Evolutionary conservation across 1,140 invertebrate genomes (phyloP).

Genomic region (Bombus ignitus): DNA sequence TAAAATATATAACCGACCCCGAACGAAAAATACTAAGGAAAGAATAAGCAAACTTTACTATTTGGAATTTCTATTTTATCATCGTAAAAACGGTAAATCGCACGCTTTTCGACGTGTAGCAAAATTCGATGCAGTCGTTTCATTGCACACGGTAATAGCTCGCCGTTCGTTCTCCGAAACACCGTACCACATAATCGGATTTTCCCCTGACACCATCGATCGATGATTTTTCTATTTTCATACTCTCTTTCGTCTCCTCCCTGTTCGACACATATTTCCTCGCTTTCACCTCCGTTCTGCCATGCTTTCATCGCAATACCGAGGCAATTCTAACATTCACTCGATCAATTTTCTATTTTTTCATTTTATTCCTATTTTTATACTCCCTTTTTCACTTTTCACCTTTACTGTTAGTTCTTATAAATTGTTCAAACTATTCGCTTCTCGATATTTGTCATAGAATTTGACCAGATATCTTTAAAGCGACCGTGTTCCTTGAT

Average conservation of each 20-base stretch:
- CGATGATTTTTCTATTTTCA: not conserved
- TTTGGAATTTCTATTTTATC: not conserved
- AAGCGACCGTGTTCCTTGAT: not conserved
- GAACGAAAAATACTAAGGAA: not conserved
- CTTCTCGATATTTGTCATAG: not conserved
- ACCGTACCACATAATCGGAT: not conserved
- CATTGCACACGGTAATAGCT: not conserved
- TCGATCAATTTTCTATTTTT: not conserved
- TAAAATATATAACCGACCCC: not conserved
- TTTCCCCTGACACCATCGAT: not conserved
- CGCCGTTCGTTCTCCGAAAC: not conserved
- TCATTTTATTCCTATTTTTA: not conserved
- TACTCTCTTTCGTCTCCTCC: not conserved
- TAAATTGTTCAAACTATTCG: not conserved
- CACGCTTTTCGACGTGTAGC: not conserved
- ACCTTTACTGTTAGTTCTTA: not conserved
- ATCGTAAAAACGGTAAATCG: not conserved
- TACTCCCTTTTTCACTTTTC: not conserved
- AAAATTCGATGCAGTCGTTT: slow-evolving; percentile 15
- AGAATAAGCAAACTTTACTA: not conserved
- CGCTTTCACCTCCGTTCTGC: not conserved
- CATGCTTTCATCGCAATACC: not conserved
- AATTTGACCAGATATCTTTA: not conserved
- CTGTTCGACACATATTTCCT: no score
- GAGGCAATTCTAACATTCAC: not conserved